Evolutionary conservation across 1,140 invertebrate genomes (phyloP).

Genomic region (Leptinotarsa texana): DNA sequence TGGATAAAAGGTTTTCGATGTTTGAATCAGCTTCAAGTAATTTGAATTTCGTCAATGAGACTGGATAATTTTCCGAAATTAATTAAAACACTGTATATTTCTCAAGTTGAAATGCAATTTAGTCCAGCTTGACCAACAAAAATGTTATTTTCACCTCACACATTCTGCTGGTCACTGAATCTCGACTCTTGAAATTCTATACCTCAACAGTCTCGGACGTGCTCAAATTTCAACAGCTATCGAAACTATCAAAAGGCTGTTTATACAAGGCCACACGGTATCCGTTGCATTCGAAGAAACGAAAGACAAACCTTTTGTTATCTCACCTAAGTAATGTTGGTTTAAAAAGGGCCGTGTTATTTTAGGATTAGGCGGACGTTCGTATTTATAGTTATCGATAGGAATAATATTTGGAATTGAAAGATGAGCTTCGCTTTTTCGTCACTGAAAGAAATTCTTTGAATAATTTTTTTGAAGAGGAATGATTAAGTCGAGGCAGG

Average conservation of each 20-base stretch:
- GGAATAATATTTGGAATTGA: constrained; percentile 18
- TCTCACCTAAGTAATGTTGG: constrained; percentile 24
- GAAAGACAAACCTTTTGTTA: constrained; percentile 18
- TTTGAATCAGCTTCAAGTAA: too few relatives aligned
- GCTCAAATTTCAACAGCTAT: constrained; percentile 12
- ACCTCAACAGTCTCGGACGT: not conserved
- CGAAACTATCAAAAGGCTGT: constrained; percentile 15
- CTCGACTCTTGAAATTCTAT: constrained; percentile 7
- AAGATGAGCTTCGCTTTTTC: not conserved
- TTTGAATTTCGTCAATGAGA: too few relatives aligned
- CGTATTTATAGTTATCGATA: constrained; percentile 20
- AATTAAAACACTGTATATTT: too few relatives aligned
- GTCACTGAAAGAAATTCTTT: not conserved
- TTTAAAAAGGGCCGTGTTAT: constrained; percentile 16
- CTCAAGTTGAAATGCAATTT: too few relatives aligned
- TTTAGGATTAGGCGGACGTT: constrained; percentile 22
- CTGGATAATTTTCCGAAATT: too few relatives aligned
- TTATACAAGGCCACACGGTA: constrained; percentile 14
- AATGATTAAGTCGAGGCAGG: not conserved
- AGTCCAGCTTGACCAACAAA: too few relatives aligned
- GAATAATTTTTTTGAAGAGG: not conserved
- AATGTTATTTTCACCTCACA: not conserved
- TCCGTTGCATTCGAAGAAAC: constrained; percentile 1
- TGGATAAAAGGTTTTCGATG: too few relatives aligned
- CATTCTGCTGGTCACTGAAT: not conserved